Evolutionary conservation across 2,888 invertebrate genomes (phyloP).

Genomic region (Microdon myrmicae): DNA sequence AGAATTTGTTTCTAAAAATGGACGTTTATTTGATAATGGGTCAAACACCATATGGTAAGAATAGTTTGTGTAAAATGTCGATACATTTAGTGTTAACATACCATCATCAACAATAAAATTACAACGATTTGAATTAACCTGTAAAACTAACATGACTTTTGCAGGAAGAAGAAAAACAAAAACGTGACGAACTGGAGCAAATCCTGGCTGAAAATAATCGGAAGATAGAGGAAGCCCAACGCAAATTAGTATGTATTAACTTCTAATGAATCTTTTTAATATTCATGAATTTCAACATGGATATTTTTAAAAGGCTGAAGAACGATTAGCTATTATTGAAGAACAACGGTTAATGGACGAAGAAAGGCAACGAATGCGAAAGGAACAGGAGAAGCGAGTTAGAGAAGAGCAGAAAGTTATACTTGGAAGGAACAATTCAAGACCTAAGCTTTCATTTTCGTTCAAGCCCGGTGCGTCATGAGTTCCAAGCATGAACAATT

Average conservation of each 20-base stretch:
- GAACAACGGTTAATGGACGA: conserved; percentile 97
- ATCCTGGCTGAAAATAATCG: conserved; percentile 98
- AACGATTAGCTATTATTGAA: conserved; percentile 94
- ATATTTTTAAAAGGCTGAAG: conserved; percentile 82
- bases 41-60: too few relatives aligned
- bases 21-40: too few relatives aligned
- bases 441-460: conserved; percentile 93
- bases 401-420: conserved; percentile 98
- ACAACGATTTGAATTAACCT: too few relatives aligned
- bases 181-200: conserved; percentile 93
- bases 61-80: too few relatives aligned
- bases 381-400: conserved; percentile 90
- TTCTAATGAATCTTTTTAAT: background rate
- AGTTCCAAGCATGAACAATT: conserved; percentile 60
- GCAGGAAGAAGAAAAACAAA: conserved; percentile 97
- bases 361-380: conserved; percentile 90
- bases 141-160: too few relatives aligned
- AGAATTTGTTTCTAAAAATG: too few relatives aligned
- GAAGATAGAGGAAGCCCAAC: conserved; percentile 97
- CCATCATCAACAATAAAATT: too few relatives aligned
- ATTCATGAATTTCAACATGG: background rate
- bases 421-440: conserved; percentile 94
- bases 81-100: too few relatives aligned
- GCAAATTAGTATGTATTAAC: conserved; percentile 82
- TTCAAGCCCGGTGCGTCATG: conserved; percentile 81